phyloP scores from a whole-genome alignment of 1,140 invertebrate species.

The Aphelinus atriplicis region DNA sequence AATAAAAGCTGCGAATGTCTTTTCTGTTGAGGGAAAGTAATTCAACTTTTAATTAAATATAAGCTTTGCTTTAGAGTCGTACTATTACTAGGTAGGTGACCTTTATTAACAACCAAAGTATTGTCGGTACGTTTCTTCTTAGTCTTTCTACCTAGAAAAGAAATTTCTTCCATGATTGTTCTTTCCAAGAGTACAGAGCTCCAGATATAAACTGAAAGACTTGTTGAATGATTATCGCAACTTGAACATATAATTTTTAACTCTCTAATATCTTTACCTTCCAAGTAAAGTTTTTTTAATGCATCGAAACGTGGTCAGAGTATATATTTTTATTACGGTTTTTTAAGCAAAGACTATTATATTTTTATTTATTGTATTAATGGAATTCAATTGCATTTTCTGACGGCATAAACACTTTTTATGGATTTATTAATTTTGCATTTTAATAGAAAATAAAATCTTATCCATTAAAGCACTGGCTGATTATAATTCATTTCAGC shows the following conservation, averaged over 20 bases:
- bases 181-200: slow-evolving; percentile 9
- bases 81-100: slow-evolving; percentile 29
- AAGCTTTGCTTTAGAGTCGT: slow-evolving; percentile 32
- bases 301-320: neutral
- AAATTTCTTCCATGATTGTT: slow-evolving; percentile 26
- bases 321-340: slow-evolving; percentile 19
- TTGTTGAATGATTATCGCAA: slow-evolving; percentile 6
- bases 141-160: slow-evolving; percentile 13
- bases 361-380: slow-evolving; percentile 16
- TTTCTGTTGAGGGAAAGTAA: neutral
- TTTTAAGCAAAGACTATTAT: slow-evolving; percentile 20
- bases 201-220: neutral
- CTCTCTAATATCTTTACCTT: neutral
- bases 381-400: slow-evolving; percentile 24
- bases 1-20: slow-evolving; percentile 14
- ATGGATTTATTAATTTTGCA: too few species aligned
- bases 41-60: neutral
- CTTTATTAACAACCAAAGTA: slow-evolving; percentile 38
- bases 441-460: too few species aligned
- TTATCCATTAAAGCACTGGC: too few species aligned
- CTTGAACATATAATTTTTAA: neutral
- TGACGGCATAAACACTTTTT: too few species aligned
- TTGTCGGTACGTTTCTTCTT: slow-evolving; percentile 32
- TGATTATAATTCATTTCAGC: too few species aligned
- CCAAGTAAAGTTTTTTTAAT: slow-evolving; percentile 18